These are phyloP conservation scores for Indicator maculatus DNA, from an alignment of 2,113 vertebrate species.

Conservation along the genomic window DNA sequence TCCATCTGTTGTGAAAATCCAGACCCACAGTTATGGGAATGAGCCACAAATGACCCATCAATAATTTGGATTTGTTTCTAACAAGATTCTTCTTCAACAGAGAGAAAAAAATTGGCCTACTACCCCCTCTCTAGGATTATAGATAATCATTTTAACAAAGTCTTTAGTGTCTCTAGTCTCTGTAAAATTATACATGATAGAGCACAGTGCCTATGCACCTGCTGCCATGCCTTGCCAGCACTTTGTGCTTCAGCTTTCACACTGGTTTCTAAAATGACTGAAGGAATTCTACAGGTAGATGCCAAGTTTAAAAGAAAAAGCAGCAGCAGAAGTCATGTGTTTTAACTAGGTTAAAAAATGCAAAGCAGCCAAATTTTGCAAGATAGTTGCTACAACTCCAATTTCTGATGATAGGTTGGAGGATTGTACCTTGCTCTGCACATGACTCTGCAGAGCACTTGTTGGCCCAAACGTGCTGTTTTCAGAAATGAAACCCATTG, in stretches of 20 bases:
- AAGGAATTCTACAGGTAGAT: background rate
- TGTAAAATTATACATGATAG: background rate
- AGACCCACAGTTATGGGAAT: background rate
- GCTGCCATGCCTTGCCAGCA: background rate
- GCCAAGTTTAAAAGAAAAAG: background rate
- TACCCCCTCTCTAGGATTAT: background rate
- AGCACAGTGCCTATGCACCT: background rate
- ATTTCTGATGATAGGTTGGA: background rate
- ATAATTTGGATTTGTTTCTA: conserved; percentile 39
- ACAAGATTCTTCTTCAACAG: background rate
- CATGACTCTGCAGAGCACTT: background rate
- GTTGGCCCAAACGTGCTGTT: background rate
- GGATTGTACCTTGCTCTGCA: background rate
- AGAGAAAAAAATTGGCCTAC: background rate
- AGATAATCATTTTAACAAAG: background rate
- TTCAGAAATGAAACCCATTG: background rate
- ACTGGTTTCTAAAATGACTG: conserved; percentile 6
- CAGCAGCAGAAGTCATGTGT: background rate
- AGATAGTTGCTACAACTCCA: background rate
- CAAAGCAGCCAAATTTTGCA: background rate
- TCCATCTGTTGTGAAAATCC: conserved; percentile 35
- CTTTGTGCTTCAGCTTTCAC: background rate
- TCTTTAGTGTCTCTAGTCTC: background rate
- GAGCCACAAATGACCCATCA: conserved; percentile 38
- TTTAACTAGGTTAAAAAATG: background rate